Evolutionary conservation across 2,888 invertebrate species (phyloP), one percentile per base, ranked within the genome.

Genomic region (Empis stercorea): DNA sequence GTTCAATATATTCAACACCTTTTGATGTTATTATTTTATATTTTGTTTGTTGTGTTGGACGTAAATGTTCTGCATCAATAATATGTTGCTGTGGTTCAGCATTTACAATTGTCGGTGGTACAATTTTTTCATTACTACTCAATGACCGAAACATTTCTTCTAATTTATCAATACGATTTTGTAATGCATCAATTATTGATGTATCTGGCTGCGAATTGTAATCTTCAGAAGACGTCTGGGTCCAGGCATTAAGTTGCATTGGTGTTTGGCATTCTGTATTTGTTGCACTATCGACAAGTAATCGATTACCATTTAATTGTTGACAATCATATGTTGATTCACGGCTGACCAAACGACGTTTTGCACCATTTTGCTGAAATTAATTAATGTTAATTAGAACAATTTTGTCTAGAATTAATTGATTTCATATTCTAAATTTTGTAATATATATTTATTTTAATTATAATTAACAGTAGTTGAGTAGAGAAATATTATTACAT

Each of bases 151-250:
- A 43, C 49, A 59, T 57, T 37, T 55, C 48, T 50, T 63, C 59
- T 41, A 64, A 48, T n/a, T 56, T 47, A 20, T 51, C 56, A 27
- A 64, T 54, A 48, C 59, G 60, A 1, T 61, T 57, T 6, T 52
- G 53, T n/a, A 62, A 48, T 1, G 54, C 58, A 7, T 34, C 34
- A 34, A 34, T 43, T 52, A 50, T 51, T 53, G 23, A 39, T 50
- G 44, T 27, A 55, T 49, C 6, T 54, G 43, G 1, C 42, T 20
- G 36, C 15, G 52, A 43, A 6, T 40, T 52, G 17, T 61, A 60
- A 44, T 61, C 62, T 3, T 57, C 56, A 27, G 46, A 44, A 0
- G 53, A 52, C 2, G 64, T 64, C 48, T 64, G 65, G 2, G 64
- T 56, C 63, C 64, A 64, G 10, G 61, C 55, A 13, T 55, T 56